Conservation (phyloP, 2,113 vertebrate species). For the Coracopsis vasa region DNA sequence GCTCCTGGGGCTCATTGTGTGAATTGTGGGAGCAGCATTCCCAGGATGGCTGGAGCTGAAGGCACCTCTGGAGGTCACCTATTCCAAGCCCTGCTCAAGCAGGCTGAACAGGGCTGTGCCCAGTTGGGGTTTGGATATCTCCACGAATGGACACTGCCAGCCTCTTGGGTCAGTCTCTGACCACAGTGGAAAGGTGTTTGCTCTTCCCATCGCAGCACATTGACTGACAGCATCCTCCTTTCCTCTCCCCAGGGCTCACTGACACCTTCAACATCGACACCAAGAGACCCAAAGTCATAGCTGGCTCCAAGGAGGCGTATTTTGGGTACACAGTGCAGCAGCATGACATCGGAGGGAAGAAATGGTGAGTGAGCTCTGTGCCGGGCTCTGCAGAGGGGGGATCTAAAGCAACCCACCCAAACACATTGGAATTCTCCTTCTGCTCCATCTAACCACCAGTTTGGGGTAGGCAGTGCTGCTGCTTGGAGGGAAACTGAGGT, state of each 20-base stretch:
- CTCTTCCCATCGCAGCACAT: background rate
- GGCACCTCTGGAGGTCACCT: background rate
- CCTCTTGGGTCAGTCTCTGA: background rate
- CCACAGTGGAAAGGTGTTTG: fast-evolving
- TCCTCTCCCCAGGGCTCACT: slow-evolving; percentile 71
- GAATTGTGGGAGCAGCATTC: background rate
- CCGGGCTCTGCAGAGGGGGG: fast-evolving
- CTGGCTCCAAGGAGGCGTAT: slow-evolving; percentile 86
- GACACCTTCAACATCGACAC: slow-evolving; percentile 92
- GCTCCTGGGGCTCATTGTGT: fast-evolving
- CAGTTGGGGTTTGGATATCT: background rate
- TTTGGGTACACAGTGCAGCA: slow-evolving; percentile 98
- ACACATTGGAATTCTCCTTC: fast-evolving
- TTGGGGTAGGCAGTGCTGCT: fast-evolving
- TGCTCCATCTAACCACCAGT: fast-evolving
- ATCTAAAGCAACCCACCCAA: fast-evolving
- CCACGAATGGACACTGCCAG: fast-evolving
- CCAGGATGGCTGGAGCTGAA: background rate
- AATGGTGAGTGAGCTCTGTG: slow-evolving; percentile 81
- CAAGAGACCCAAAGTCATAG: slow-evolving; percentile 82
- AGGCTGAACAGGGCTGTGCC: background rate
- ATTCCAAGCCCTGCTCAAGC: background rate
- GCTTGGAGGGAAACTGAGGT: background rate
- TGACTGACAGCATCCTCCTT: background rate
- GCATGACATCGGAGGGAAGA: slow-evolving; percentile 87